phyloP scores from a whole-genome alignment of 2,113 vertebrate species.

The Myodes glareolus region DNA sequence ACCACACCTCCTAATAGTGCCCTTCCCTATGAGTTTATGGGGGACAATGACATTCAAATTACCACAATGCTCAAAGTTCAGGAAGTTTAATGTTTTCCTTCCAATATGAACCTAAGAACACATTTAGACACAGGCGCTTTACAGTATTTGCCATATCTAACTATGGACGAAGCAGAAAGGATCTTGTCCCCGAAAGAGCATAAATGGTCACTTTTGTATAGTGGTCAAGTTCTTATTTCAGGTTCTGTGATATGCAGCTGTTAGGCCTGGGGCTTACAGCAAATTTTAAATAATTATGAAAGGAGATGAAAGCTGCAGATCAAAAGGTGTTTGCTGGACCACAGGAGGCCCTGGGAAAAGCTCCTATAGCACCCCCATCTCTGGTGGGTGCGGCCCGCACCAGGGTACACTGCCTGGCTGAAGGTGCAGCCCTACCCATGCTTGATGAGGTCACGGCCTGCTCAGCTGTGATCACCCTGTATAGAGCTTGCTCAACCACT shows the following conservation, averaged over 20 bases:
- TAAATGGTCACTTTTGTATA: neutral
- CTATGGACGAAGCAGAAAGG: neutral
- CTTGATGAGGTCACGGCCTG: neutral
- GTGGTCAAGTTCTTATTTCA: neutral
- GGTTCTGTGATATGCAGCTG: neutral
- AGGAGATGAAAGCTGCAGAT: neutral
- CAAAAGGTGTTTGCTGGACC: neutral
- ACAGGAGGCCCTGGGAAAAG: neutral
- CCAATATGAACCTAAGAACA: neutral
- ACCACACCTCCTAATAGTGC: neutral
- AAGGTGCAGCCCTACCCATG: neutral
- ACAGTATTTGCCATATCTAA: neutral
- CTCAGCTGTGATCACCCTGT: neutral
- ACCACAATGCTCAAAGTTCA: neutral
- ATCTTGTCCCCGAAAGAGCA: neutral
- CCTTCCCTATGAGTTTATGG: neutral
- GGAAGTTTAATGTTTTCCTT: neutral
- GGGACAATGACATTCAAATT: neutral
- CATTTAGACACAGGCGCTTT: neutral
- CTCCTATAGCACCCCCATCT: neutral
- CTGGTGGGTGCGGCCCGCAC: rapidly evolving
- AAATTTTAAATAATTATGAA: neutral
- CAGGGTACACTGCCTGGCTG: neutral
- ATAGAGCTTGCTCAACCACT: neutral
- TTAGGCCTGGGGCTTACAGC: neutral